A percentile compares a stretch with the other conserved stretches of the same genome.
Conservation (phyloP, 37 sponge, comb jelly and placozoan species). For the Ephydatia muelleri region DNA sequence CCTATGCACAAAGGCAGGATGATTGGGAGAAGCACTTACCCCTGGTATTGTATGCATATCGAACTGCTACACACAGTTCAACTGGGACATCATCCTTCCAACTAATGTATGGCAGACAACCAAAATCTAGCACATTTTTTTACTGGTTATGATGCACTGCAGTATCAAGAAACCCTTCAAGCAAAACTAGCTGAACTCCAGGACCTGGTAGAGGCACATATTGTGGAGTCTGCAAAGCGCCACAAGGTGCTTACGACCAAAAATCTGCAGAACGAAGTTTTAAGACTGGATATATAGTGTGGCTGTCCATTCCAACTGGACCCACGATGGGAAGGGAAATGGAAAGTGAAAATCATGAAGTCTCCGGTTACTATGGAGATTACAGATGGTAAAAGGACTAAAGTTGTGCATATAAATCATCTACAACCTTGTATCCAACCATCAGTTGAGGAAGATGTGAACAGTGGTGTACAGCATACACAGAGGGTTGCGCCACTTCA, state of each 20-base stretch:
- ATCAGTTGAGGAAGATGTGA: no score
- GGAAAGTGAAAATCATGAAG: not conserved
- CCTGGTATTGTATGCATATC: constrained; percentile 48
- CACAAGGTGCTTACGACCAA: constrained; percentile 30
- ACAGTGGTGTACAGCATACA: no score
- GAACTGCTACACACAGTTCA: constrained; percentile 43
- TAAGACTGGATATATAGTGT: constrained; percentile 20
- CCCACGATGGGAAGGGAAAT: constrained; percentile 37
- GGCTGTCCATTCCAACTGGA: constrained; percentile 45
- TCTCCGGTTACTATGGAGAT: constrained; percentile 21
- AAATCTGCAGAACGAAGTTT: not conserved
- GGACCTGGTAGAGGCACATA: constrained; percentile 25
- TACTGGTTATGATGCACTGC: not conserved
- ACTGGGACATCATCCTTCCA: constrained; percentile 39
- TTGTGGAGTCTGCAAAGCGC: constrained; percentile 10
- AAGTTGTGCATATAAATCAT: constrained; percentile 34
- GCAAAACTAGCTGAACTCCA: constrained; percentile 18
- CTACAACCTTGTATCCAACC: constrained; percentile 1
- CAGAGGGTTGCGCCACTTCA: no score
- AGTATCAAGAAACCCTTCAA: no score
- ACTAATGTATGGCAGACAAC: constrained; percentile 56
- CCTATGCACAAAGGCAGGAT: constrained; percentile 14
- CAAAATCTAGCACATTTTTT: not conserved
- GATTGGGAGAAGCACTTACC: constrained; percentile 58
- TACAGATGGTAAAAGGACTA: constrained; percentile 28